Conservation (phyloP, 2,113 vertebrate species). For the Semicossyphus pulcher region DNA sequence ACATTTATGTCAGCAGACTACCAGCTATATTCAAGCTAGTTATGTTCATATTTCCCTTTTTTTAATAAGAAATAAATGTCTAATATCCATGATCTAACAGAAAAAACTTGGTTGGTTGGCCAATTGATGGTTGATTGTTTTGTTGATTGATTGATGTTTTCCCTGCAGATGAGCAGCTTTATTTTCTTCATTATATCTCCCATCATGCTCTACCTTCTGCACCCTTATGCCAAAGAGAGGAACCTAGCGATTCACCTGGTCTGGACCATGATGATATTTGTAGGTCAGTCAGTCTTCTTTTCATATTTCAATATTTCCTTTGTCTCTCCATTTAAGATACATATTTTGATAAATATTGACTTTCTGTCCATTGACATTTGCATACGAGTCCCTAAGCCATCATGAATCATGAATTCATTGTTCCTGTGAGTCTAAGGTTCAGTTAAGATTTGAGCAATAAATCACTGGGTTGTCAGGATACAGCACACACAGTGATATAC, state of each 20-base stretch:
- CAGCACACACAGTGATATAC: not conserved
- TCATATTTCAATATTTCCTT: not conserved
- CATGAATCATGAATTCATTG: not conserved
- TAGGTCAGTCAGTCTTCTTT: constrained; percentile 86
- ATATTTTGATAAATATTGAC: not conserved
- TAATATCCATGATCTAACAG: not conserved
- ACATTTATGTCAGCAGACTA: not conserved
- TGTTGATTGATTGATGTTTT: constrained; percentile 1
- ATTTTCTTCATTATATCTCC: constrained; percentile 90
- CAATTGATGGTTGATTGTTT: not conserved
- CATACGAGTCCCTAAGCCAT: not conserved
- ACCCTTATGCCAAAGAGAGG: constrained; percentile 86
- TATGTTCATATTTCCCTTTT: rapidly evolving
- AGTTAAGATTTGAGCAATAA: not conserved
- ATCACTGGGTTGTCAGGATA: not conserved
- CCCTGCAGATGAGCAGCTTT: constrained; percentile 90
- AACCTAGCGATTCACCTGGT: constrained; percentile 80
- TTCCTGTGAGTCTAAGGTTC: not conserved
- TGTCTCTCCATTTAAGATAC: not conserved
- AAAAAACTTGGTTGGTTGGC: not conserved
- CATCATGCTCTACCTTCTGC: constrained; percentile 89
- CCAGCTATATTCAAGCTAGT: not conserved
- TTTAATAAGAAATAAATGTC: not conserved
- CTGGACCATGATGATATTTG: constrained; percentile 85
- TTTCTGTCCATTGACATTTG: too few relatives aligned